These are phyloP conservation scores for Crocuta crocuta DNA, from an alignment of 2,113 vertebrate species.

Conservation along the genomic window DNA sequence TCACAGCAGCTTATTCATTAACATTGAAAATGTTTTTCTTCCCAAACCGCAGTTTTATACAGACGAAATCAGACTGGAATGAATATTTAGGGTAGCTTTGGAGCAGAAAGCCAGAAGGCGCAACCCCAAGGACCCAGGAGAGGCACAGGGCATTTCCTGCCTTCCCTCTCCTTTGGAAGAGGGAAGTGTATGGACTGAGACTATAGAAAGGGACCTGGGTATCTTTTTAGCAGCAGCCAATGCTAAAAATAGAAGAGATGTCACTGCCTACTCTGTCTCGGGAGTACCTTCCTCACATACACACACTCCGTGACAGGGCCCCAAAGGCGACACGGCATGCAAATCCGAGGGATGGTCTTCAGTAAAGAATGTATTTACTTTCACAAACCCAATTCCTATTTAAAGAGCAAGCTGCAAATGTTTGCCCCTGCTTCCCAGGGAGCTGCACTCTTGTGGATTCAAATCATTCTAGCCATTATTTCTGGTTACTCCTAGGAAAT, in stretches of 20 bases:
- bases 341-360: conserved; percentile 11
- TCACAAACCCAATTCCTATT: conserved; percentile 27
- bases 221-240: conserved; percentile 32
- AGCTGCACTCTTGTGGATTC: neutral
- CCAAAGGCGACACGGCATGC: neutral
- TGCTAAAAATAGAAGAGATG: conserved; percentile 58
- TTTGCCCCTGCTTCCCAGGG: neutral
- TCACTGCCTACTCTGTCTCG: neutral
- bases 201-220: neutral
- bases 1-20: conserved; percentile 63
- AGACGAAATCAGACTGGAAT: neutral
- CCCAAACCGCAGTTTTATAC: neutral
- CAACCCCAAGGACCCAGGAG: neutral
- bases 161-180: neutral
- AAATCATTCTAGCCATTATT: conserved; percentile 19
- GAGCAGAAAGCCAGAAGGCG: neutral
- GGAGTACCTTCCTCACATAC: neutral
- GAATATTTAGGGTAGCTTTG: neutral
- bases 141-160: neutral
- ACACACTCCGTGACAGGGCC: neutral
- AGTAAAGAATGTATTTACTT: neutral
- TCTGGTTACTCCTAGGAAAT: conserved; percentile 63
- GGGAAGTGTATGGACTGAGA: neutral
- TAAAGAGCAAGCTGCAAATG: conserved; percentile 46
- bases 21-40: neutral